Evolutionary conservation across 1,140 invertebrate genomes (phyloP).

Genomic region (Cotesia vestalis): DNA sequence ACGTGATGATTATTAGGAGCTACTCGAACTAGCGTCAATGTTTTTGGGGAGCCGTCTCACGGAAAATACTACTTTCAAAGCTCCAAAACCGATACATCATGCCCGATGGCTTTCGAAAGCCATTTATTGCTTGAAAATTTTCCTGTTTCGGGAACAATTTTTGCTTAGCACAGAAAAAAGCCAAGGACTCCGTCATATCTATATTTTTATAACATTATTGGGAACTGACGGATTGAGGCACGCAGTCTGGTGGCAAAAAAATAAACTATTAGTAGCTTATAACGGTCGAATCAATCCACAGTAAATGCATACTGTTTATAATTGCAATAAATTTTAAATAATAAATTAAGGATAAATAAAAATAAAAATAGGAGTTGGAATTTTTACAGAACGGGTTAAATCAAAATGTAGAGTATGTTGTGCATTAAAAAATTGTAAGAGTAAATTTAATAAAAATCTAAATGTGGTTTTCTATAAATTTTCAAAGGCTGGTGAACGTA

Average conservation of each 20-base stretch:
- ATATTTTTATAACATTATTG: too few species aligned
- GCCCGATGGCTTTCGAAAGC: too few species aligned
- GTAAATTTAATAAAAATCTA: not conserved
- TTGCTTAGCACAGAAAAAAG: too few species aligned
- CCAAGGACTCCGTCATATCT: too few species aligned
- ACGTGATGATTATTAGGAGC: too few species aligned
- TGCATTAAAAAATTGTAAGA: slow-evolving; percentile 8
- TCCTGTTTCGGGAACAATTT: too few species aligned
- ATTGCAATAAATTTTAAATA: slow-evolving; percentile 3
- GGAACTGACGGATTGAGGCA: not conserved
- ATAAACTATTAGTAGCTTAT: too few species aligned
- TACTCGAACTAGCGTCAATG: too few species aligned
- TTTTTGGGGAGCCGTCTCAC: too few species aligned
- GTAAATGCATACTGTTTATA: slow-evolving; percentile 1
- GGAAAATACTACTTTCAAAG: too few species aligned
- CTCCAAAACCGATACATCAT: too few species aligned
- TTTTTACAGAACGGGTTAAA: slow-evolving; percentile 3
- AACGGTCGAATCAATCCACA: not conserved
- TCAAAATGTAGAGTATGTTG: slow-evolving; percentile 18
- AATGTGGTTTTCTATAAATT: slow-evolving; percentile 32
- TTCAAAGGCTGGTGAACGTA: slow-evolving; percentile 11
- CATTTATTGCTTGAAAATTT: too few species aligned
- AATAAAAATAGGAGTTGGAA: slow-evolving; percentile 7
- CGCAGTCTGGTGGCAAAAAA: slow-evolving; percentile 1
- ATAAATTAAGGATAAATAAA: slow-evolving; percentile 8